Base-by-base conservation (phyloP, 2,888 invertebrate species). In the Argynnis bischoffii region DNA sequence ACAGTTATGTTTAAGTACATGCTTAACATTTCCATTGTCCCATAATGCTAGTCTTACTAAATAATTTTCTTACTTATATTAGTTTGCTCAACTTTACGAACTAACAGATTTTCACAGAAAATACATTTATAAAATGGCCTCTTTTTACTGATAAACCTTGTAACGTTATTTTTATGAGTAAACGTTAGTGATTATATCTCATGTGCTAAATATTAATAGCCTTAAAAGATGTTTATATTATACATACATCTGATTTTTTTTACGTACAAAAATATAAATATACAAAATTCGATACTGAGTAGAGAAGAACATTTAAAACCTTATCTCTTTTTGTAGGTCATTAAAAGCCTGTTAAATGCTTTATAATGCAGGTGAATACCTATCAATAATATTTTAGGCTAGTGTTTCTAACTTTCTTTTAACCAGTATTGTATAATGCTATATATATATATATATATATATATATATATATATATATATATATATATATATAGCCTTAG, bases 261-360 rank as follows among this genome's bases (percentile, higher is more conserved):
- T 16, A 51, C n/a, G n/a, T 51, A 16, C 16, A 50, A 51, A 50
- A n/a, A 16, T 51, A n/a, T 16, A 11, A 51, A 51, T 16, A 16
- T n/a, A 26, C 26, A 26, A 26, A 26, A 26, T 5, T n/a, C 4
- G 35, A 35, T 35, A 35, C 1, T 41, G 11, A 8, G 35, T 50
- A n/a, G 11, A 55, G 55, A 16, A 55, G 55, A 66, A 55, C 61
- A 41, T 61, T 61, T 61, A 61, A 51, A 61, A 18, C 53, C 8
- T 59, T 68, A 54, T 69, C 68, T 69, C 60, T 68, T 64, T 64
- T 69, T 51, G 54, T 69, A 69, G 68, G 68, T 69, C 64, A 69
- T 69, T 66, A 69, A 69, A 64, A 55, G 48, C 68, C 64, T 64
- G 64, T 69, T 68, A 64, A 68, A 61, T 69, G 64, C 60, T 54